Base-by-base conservation (phyloP, 1,140 invertebrate species). In the Drosophila pandora region DNA sequence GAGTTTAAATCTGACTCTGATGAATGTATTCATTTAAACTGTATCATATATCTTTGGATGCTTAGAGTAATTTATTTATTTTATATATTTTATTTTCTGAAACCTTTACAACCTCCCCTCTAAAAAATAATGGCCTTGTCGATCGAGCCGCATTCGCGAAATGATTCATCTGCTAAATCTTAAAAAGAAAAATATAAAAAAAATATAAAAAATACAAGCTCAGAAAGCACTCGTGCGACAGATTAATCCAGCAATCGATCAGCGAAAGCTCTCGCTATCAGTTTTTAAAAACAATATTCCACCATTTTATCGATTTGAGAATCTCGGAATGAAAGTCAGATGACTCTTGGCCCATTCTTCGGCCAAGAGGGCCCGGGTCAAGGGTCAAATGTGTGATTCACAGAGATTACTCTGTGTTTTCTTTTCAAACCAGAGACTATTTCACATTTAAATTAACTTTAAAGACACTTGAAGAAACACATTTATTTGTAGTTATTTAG, bases 101-200 rank as follows among this genome's bases (percentile, higher is more conserved):
- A 34, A 34, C 8, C 32, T 34, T 10, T 10, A 10, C 8, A 2
- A 34, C 0, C 32, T 2, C 2, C 34, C 34, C 34, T 37, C 12
- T 37, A 12, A 12, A 37, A 37, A 37, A 37, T 37, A 0, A 37
- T 37, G 34, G 12, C 34, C 34, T 37, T 37, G n/a, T 7, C 41
- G 7, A 8, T 43, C 6, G 17, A 43, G 41, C 41, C 17, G 8
- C n/a, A 43, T 43, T 43, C 41, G 6, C 41, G 1, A 10, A 45
- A 12, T 64, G 59, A 64, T 34, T 65, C 59, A 65, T 25, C 30
- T 12, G 2, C 7, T 3, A 6, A 47, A 23, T 39, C n/a, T 61
- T 21, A 8, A 21, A 17, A 43, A 12, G 41, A 9, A 8, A 43
- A 43, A 43, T 43, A n/a, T 6, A 34, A 59, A 48, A 9, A 8